Percentiles rank a stretch among this genome's conserved stretches.
phyloP scores from a whole-genome alignment of 2,797 vertebrate species.

The Smutsia gigantea region DNA sequence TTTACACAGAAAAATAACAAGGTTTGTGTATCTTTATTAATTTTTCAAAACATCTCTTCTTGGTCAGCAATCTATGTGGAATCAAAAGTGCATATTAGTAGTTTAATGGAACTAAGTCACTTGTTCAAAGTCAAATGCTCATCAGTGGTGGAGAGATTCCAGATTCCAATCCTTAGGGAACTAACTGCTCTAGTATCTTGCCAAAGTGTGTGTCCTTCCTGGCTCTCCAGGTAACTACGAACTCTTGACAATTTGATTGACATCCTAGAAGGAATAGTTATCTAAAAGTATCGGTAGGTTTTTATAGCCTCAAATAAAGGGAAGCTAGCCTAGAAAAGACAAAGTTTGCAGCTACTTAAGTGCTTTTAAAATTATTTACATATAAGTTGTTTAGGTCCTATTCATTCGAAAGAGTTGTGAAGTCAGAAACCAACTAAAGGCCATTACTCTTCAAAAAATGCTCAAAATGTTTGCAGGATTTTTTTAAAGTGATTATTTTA shows the following conservation, averaged over 20 bases:
- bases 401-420: neutral
- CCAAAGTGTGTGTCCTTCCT: neutral
- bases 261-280: neutral
- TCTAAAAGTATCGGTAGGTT: neutral
- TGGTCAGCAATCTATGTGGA: neutral
- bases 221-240: neutral
- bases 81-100: neutral
- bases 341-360: neutral
- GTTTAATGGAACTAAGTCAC: neutral
- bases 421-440: neutral
- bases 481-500: slow-evolving; percentile 5
- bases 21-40: neutral
- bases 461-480: neutral
- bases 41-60: neutral
- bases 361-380: neutral
- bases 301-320: neutral
- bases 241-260: neutral
- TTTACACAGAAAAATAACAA: neutral
- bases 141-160: accelerated
- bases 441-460: neutral
- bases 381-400: neutral
- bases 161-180: neutral
- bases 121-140: neutral
- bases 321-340: neutral
- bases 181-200: neutral